A percentile compares a stretch with the other conserved stretches of the same genome.
Conservation (phyloP, 2,888 invertebrate genomes). For the Athalia cordata region DNA sequence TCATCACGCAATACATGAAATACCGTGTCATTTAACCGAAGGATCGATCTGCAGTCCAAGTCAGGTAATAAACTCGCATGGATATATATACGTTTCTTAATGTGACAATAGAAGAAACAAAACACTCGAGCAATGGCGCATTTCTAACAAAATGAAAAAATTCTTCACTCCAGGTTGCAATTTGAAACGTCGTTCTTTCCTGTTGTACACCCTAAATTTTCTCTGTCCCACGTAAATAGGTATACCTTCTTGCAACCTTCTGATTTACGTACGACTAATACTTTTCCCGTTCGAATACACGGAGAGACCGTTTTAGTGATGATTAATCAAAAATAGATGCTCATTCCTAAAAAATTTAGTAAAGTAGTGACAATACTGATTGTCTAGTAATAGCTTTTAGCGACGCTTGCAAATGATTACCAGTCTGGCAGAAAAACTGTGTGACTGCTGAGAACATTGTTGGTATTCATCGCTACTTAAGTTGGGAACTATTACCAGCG, state of each 20-base stretch:
- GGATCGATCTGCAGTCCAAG: slow-evolving; percentile 86
- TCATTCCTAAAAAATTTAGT: too few relatives aligned
- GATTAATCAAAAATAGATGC: too few relatives aligned
- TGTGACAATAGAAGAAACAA: slow-evolving; percentile 26
- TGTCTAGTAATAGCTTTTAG: too few relatives aligned
- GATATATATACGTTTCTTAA: not conserved
- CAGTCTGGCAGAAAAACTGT: too few relatives aligned
- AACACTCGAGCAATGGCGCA: not conserved
- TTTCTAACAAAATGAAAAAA: not conserved
- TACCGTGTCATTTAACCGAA: slow-evolving; percentile 89
- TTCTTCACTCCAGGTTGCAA: not conserved
- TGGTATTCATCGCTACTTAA: too few relatives aligned
- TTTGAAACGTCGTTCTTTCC: slow-evolving; percentile 23
- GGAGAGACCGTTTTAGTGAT: too few relatives aligned
- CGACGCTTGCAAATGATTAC: too few relatives aligned
- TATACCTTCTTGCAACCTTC: not conserved
- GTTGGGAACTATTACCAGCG: too few relatives aligned
- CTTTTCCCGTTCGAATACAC: slow-evolving; percentile 2
- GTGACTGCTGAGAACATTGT: too few relatives aligned
- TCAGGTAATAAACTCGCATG: slow-evolving; percentile 76
- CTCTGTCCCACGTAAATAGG: not conserved
- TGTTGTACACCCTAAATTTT: slow-evolving; percentile 20
- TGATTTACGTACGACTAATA: slow-evolving; percentile 30
- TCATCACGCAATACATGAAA: slow-evolving; percentile 84
- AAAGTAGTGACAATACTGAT: too few relatives aligned